A percentile compares a stretch with the other conserved stretches of the same genome.
phyloP scores from a whole-genome alignment of 2,113 vertebrate genomes.

The Nestor notabilis region DNA sequence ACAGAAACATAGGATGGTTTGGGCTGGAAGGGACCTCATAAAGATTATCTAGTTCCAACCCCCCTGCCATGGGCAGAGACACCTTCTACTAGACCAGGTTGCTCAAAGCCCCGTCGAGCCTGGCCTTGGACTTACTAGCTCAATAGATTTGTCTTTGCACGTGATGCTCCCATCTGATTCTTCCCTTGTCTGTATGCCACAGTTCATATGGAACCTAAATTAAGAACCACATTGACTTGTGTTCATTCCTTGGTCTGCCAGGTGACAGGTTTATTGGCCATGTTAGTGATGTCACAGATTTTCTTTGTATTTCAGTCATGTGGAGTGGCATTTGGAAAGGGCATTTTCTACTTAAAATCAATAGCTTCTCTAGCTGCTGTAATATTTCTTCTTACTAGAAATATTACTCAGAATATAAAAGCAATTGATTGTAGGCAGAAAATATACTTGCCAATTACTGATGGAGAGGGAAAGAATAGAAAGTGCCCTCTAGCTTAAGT shows the following conservation, averaged over 20 bases:
- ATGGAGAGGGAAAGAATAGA: constrained; percentile 39
- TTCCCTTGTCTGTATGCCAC: neutral
- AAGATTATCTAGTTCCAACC: neutral
- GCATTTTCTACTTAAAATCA: constrained; percentile 45
- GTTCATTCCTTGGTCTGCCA: neutral
- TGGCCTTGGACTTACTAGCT: neutral
- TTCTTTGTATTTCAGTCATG: constrained; percentile 29
- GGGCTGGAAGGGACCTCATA: neutral
- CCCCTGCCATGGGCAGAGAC: neutral
- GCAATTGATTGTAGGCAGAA: constrained; percentile 70
- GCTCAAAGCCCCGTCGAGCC: neutral
- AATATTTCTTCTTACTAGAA: constrained; percentile 66
- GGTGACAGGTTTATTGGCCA: neutral
- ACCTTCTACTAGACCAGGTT: neutral
- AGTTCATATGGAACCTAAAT: neutral
- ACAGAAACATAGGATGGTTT: neutral
- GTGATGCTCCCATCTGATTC: neutral
- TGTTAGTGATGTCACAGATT: neutral
- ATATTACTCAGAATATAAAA: constrained; percentile 61
- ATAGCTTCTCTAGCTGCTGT: constrained; percentile 44
- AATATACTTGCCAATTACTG: constrained; percentile 64
- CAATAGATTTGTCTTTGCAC: neutral
- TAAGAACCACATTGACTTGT: neutral
- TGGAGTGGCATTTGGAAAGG: constrained; percentile 39
- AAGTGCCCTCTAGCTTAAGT: constrained; percentile 44